Evolutionary conservation across 2,888 invertebrate species (phyloP).

Genomic region (Mongoloraphidia duomilia): DNA sequence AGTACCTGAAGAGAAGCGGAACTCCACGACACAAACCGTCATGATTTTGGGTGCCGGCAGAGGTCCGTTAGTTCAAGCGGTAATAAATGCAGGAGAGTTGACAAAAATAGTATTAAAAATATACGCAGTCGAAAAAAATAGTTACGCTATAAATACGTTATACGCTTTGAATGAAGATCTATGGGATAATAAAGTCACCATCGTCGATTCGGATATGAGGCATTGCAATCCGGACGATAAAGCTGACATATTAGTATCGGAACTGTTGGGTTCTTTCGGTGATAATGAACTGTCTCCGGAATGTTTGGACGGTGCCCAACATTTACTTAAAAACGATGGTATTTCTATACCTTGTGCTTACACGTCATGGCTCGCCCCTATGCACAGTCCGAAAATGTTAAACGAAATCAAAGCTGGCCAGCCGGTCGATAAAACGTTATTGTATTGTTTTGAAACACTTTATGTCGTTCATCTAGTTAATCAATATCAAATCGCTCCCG

Average conservation of each 20-base stretch:
- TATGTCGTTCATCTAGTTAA: conserved; percentile 90
- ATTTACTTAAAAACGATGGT: conserved; percentile 70
- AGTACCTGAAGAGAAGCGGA: conserved; percentile 30
- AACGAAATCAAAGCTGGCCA: conserved; percentile 49
- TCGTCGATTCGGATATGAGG: conserved; percentile 79
- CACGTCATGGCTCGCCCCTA: conserved; percentile 80
- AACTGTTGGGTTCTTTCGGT: conserved; percentile 87
- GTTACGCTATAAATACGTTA: conserved; percentile 81
- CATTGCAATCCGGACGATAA: conserved; percentile 64
- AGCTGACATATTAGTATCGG: conserved; percentile 92
- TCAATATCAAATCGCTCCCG: conserved; percentile 59
- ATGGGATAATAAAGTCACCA: conserved; percentile 63
- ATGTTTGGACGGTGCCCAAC: conserved; percentile 87
- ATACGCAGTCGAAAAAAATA: conserved; percentile 96
- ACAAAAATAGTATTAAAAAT: conserved; percentile 62
- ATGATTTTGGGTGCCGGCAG: conserved; percentile 92
- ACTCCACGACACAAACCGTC: conserved; percentile 34
- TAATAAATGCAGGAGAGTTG: conserved; percentile 58
- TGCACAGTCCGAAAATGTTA: conserved; percentile 81
- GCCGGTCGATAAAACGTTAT: conserved; percentile 35
- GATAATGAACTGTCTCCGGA: conserved; percentile 99
- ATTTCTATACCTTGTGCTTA: conserved; percentile 84
- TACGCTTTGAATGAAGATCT: conserved; percentile 59
- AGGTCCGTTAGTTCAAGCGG: conserved; percentile 86
- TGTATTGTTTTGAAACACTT: conserved; percentile 58